Evolutionary conservation across 2,113 vertebrate genomes (phyloP).

Genomic region (Egretta garzetta): DNA sequence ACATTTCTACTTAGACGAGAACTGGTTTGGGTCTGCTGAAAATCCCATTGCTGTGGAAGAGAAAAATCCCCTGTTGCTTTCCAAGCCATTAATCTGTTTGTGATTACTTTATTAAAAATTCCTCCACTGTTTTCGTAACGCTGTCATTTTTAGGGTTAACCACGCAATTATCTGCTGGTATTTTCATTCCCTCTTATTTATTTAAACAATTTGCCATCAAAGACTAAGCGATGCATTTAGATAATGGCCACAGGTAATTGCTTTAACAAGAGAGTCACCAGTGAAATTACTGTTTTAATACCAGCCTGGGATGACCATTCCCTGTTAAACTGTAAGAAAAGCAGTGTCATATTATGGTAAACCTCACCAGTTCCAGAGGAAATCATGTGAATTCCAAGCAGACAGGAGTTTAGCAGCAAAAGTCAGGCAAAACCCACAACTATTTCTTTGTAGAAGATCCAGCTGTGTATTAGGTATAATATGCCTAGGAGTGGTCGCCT

Average conservation of each 20-base stretch:
- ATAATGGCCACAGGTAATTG: constrained; percentile 24
- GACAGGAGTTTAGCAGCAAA: constrained; percentile 49
- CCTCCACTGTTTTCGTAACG: neutral
- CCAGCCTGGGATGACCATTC: constrained; percentile 26
- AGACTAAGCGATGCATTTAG: constrained; percentile 17
- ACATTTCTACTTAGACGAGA: neutral
- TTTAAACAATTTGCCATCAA: constrained; percentile 35
- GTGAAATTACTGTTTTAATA: constrained; percentile 21
- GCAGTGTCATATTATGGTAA: constrained; percentile 59
- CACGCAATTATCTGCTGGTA: neutral
- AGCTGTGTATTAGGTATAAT: constrained; percentile 40
- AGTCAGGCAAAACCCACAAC: constrained; percentile 62
- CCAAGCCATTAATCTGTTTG: neutral
- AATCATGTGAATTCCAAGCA: constrained; percentile 67
- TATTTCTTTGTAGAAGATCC: constrained; percentile 71
- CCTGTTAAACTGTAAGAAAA: constrained; percentile 52
- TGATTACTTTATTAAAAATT: constrained; percentile 35
- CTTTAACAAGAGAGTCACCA: constrained; percentile 10
- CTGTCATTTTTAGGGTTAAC: constrained; percentile 13
- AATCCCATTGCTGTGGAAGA: constrained; percentile 1
- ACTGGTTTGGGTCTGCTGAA: neutral
- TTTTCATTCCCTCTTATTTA: constrained; percentile 27
- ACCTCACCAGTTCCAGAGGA: constrained; percentile 63
- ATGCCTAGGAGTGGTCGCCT: constrained; percentile 25
- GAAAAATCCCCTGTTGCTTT: constrained; percentile 28